Evolutionary conservation across 2,888 invertebrate species (phyloP).

Genomic region (Lochmaea capreae): DNA sequence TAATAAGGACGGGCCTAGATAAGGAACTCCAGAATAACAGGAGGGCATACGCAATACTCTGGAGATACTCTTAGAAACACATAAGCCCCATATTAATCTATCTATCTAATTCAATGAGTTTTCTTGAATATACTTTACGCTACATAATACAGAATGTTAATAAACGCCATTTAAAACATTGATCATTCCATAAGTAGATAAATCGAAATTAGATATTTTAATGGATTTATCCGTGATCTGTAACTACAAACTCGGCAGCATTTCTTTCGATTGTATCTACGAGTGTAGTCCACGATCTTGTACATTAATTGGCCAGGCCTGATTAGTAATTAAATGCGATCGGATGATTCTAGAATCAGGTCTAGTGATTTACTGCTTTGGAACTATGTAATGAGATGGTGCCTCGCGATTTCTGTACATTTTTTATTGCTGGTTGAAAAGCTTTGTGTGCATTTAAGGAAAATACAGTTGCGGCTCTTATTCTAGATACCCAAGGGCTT

Average conservation of each 20-base stretch:
- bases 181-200: background rate
- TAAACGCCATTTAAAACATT: background rate
- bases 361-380: conserved; percentile 51
- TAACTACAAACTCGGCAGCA: conserved; percentile 11
- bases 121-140: background rate
- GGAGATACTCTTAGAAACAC: too few relatives aligned
- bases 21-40: too few relatives aligned
- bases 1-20: too few relatives aligned
- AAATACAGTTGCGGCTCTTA: conserved; percentile 5
- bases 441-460: conserved; percentile 45
- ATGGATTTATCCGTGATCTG: conserved; percentile 31
- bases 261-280: conserved; percentile 43
- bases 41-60: too few relatives aligned
- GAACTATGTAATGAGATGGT: conserved; percentile 52
- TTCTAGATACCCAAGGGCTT: background rate
- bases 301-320: conserved; percentile 60
- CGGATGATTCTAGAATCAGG: conserved; percentile 44
- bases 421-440: conserved; percentile 41
- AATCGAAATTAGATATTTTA: conserved; percentile 20
- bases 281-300: conserved; percentile 55
- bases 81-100: too few relatives aligned
- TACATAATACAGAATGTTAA: background rate
- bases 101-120: too few relatives aligned
- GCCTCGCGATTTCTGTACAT: conserved; percentile 43
- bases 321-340: conserved; percentile 62